phyloP scores from a whole-genome alignment of 2,888 invertebrate species.

The Malachius bipustulatus region DNA sequence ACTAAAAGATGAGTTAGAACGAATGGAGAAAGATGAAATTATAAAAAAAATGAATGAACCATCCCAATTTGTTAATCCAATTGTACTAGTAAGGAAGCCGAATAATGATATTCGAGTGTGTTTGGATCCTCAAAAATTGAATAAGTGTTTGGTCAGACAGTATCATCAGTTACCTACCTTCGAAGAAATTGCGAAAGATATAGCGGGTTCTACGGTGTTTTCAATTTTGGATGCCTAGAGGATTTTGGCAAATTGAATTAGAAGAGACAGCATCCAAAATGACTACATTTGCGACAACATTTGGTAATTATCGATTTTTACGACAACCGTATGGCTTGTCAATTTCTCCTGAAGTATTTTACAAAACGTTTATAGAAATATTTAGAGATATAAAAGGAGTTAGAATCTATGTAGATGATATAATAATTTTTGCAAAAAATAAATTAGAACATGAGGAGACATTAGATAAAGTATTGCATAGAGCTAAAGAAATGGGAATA shows the following conservation, averaged over 20 bases:
- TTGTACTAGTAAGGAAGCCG: not conserved
- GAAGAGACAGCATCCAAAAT: not conserved
- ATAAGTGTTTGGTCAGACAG: not conserved
- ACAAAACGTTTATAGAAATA: conserved; percentile 17
- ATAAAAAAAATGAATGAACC: not conserved
- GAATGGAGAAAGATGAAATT: not conserved
- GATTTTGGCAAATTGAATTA: not conserved
- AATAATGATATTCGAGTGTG: not conserved
- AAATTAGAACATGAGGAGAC: conserved; percentile 17
- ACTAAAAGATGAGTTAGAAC: not conserved
- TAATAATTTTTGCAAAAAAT: conserved; percentile 17
- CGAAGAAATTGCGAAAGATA: conserved; percentile 2
- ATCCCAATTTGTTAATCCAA: not conserved
- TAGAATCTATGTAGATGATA: conserved; percentile 19
- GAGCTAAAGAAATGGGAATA: conserved; percentile 13
- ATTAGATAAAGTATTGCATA: conserved; percentile 14
- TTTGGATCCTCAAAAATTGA: not conserved
- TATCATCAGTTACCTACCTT: not conserved
- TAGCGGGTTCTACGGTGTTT: not conserved
- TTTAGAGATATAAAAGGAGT: conserved; percentile 19
- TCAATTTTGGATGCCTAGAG: conserved; percentile 1
- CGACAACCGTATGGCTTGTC: conserved; percentile 21
- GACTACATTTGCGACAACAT: conserved; percentile 2
- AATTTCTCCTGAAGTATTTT: conserved; percentile 24
- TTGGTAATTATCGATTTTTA: not conserved